Evolutionary conservation across 2,113 vertebrate species (phyloP).

Genomic region (Girardinichthys multiradiatus): DNA sequence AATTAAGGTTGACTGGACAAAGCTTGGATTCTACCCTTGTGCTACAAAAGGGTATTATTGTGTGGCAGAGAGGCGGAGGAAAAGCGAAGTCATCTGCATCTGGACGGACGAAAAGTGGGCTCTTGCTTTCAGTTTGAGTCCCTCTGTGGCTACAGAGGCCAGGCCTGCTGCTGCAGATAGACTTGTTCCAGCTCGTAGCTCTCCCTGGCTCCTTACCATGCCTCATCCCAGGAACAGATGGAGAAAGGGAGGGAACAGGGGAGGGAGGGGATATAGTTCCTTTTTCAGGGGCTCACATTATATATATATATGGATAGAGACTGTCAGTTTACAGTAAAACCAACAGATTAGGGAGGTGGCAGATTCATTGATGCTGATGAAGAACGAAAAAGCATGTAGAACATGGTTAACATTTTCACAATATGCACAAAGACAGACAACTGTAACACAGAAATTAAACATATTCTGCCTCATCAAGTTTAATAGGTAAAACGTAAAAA

Average conservation of each 20-base stretch:
- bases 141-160: conserved; percentile 73
- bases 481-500: not conserved
- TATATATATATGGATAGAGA: conserved; percentile 54
- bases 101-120: conserved; percentile 71
- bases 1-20: conserved; percentile 83
- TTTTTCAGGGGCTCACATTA: conserved; percentile 68
- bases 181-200: conserved; percentile 80
- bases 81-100: conserved; percentile 75
- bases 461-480: not conserved
- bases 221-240: conserved; percentile 76
- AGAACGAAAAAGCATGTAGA: conserved; percentile 7
- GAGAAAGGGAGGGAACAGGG: conserved; percentile 67
- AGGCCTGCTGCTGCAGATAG: conserved; percentile 81
- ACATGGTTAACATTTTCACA: conserved; percentile 1
- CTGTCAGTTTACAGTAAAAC: conserved; percentile 69
- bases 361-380: conserved; percentile 17
- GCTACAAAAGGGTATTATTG: conserved; percentile 80
- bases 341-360: conserved; percentile 37
- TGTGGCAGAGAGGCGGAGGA: conserved; percentile 65
- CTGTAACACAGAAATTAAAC: not conserved
- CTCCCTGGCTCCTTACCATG: conserved; percentile 74
- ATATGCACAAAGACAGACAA: conserved; percentile 4
- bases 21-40: conserved; percentile 79
- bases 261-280: conserved; percentile 65
- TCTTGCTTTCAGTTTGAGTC: conserved; percentile 69